Percentiles rank a stretch among this genome's conserved stretches.
These are phyloP conservation scores for Nomada ruficornis DNA, from an alignment of 2,888 invertebrate species.

Conservation along the genomic window DNA sequence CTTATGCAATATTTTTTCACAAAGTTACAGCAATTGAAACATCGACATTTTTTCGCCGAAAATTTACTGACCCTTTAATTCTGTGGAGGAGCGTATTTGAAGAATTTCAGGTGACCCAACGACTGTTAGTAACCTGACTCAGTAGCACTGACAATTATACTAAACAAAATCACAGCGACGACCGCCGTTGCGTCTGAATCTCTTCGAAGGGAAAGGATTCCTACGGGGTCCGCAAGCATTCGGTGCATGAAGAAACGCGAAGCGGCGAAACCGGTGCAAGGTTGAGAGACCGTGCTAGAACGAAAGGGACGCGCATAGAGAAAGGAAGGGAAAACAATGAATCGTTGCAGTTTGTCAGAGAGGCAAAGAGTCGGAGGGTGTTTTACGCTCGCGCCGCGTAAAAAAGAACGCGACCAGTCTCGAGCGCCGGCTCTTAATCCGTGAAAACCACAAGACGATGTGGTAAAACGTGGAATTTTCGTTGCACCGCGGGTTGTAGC, in stretches of 20 bases:
- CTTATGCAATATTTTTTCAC: too few relatives aligned
- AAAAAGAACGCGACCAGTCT: not conserved
- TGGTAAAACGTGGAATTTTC: conserved; percentile 58
- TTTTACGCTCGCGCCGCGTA: conserved; percentile 29
- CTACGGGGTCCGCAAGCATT: conserved; percentile 29
- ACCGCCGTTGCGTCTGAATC: conserved; percentile 8
- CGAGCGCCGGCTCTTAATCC: conserved; percentile 48
- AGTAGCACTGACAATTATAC: too few relatives aligned
- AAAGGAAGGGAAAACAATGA: conserved; percentile 20
- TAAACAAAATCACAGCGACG: conserved; percentile 17
- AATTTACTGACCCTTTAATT: too few relatives aligned
- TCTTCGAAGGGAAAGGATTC: conserved; percentile 29
- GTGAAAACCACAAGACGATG: conserved; percentile 49
- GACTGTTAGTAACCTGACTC: too few relatives aligned
- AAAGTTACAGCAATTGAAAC: too few relatives aligned
- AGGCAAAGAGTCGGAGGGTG: conserved; percentile 8
- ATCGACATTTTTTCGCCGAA: too few relatives aligned
- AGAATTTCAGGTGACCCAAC: not conserved
- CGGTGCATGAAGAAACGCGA: conserved; percentile 47
- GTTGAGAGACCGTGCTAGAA: not conserved
- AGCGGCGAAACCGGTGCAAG: not conserved
- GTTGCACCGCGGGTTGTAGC: conserved; percentile 61
- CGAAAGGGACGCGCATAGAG: not conserved
- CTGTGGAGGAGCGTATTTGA: not conserved
- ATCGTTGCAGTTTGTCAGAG: conserved; percentile 35